Evolutionary conservation across 2,113 vertebrate genomes (phyloP).

Genomic region (Phasianus colchicus): DNA sequence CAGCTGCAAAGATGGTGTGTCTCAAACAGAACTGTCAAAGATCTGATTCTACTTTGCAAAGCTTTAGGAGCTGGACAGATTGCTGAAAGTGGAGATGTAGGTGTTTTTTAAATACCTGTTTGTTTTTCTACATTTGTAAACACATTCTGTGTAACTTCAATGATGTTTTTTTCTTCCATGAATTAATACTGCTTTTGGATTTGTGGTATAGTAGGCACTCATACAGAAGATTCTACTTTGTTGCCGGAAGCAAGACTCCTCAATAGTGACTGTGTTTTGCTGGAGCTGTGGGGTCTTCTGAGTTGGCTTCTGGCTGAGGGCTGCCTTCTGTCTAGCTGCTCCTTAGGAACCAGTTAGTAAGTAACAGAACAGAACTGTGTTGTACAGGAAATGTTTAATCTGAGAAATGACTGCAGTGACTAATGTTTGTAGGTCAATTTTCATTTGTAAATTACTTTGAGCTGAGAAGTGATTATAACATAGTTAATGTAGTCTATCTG

Average conservation of each 20-base stretch:
- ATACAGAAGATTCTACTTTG: neutral
- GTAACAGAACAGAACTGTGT: neutral
- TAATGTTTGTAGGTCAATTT: neutral
- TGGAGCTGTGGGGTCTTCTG: neutral
- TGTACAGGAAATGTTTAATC: neutral
- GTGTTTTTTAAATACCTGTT: neutral
- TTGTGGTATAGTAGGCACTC: neutral
- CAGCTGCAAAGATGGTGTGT: neutral
- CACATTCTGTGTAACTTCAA: neutral
- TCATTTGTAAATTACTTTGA: neutral
- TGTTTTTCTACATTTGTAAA: neutral
- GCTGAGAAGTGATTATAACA: neutral
- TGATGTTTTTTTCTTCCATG: neutral
- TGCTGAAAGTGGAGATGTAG: neutral
- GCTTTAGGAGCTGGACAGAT: neutral
- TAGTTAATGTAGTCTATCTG: constrained; percentile 25
- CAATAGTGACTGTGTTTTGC: neutral
- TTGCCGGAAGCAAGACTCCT: neutral
- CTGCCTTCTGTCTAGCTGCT: neutral
- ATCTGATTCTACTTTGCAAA: neutral
- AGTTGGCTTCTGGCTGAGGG: neutral
- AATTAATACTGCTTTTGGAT: neutral
- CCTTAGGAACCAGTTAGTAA: neutral
- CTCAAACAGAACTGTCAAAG: neutral
- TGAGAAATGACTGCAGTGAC: accelerated